Evolutionary conservation across 2,888 invertebrate species (phyloP), one percentile per base, ranked within the genome.

Genomic region (Drosophila rubida): DNA sequence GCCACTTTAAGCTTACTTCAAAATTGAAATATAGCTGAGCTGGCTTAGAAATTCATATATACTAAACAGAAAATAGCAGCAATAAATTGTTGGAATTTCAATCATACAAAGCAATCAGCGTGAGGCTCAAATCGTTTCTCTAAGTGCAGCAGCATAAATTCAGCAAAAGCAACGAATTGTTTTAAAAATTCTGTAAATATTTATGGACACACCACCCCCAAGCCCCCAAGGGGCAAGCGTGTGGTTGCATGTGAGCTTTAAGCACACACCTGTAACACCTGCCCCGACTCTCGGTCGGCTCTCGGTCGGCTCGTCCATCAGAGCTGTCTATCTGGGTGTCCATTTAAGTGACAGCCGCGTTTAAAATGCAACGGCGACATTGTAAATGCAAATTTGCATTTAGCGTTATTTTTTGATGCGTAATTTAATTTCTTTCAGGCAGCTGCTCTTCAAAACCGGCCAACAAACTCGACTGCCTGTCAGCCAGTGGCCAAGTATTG

Each of bases 181-280:
- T 84, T 74, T 73, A 88, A 87, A 86, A 88, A 64, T 69, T 55
- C 71, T 67, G 87, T 82, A 88, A 80, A 82, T 88, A 87, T 87
- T 83, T 87, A 74, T 88, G 69, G 57, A 32, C 44, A 16, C 23
- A 1, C 6, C 55, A 14, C n/a, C n/a, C 5, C n/a, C n/a, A 1
- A 4, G 4, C n/a, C 32, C 51, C 19, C 32, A 35, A 39, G 35
- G 22, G 4, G 25, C 9, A 11, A 11, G 8, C n/a, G 22, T 54
- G 57, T 32, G 27, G 53, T 58, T 58, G 19, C 45, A 59, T 35
- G 23, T 37, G 51, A 53, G 44, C 55, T 49, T 51, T 65, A 76
- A 80, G 80, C 57, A 64, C 59, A 48, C 69, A 65, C 69, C 88
- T 77, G 84, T 64, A 55, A 53, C 54, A 60, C 59, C 49, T 46